These are phyloP conservation scores for Lutraria lutraria DNA, from an alignment of 2,888 invertebrate genomes.

Conservation along the genomic window DNA sequence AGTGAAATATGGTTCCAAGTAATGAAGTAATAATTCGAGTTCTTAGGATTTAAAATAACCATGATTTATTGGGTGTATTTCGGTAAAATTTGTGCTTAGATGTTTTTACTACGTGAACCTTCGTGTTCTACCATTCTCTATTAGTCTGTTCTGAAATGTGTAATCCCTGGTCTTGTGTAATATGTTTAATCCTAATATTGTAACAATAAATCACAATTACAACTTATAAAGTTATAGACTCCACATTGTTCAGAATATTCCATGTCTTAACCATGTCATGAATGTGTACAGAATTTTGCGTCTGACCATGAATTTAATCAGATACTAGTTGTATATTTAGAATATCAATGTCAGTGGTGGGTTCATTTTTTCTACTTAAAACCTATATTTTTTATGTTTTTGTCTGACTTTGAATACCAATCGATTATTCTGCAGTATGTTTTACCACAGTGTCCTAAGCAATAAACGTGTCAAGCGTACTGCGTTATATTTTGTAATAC, in stretches of 20 bases:
- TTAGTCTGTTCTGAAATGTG: neutral
- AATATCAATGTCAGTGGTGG: neutral
- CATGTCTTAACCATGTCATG: neutral
- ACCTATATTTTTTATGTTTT: too few species aligned
- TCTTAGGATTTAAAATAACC: too few species aligned
- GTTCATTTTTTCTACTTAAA: neutral
- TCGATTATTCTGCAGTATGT: too few species aligned
- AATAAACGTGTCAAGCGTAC: too few species aligned
- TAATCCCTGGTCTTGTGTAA: neutral
- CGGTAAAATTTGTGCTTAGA: neutral
- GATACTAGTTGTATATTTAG: too few species aligned
- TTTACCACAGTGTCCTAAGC: too few species aligned
- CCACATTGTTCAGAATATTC: neutral
- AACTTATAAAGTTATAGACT: neutral
- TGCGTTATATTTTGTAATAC: too few species aligned
- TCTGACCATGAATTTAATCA: neutral
- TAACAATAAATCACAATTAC: neutral
- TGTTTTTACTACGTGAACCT: neutral
- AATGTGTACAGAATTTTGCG: neutral
- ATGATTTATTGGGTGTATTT: too few species aligned
- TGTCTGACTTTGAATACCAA: too few species aligned
- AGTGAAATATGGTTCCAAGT: too few species aligned
- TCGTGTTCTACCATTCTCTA: neutral
- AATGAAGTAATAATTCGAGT: too few species aligned
- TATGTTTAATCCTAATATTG: neutral